Evolutionary conservation across 2,797 vertebrate genomes (phyloP).

Genomic region (Hyperoplus immaculatus): DNA sequence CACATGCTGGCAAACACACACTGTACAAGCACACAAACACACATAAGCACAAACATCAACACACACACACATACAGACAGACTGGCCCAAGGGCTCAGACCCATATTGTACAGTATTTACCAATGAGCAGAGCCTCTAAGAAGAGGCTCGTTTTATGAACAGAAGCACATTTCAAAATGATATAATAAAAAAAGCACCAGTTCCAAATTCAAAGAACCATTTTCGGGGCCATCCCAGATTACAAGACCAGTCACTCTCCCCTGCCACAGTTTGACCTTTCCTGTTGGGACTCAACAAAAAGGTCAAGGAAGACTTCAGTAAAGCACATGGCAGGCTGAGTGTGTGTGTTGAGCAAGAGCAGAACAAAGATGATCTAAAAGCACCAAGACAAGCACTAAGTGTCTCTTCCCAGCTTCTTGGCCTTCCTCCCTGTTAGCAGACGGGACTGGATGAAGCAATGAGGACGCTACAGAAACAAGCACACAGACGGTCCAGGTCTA

Average conservation of each 20-base stretch:
- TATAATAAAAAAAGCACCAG: slow-evolving; percentile 66
- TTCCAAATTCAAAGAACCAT: slow-evolving; percentile 62
- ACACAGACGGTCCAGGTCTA: slow-evolving; percentile 52
- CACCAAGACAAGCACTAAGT: slow-evolving; percentile 68
- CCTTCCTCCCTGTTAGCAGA: slow-evolving; percentile 66
- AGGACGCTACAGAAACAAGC: slow-evolving; percentile 65
- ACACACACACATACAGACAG: slow-evolving; percentile 37
- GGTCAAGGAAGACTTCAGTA: slow-evolving; percentile 57
- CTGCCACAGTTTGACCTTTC: slow-evolving; percentile 58
- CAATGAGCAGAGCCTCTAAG: slow-evolving; percentile 72
- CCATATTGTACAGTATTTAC: slow-evolving; percentile 83
- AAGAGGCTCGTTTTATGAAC: slow-evolving; percentile 78
- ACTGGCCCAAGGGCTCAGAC: slow-evolving; percentile 68
- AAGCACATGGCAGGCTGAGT: slow-evolving; percentile 62
- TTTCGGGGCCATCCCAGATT: slow-evolving; percentile 48
- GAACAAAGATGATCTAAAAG: slow-evolving; percentile 70
- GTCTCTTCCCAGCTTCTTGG: slow-evolving; percentile 76
- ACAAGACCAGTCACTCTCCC: slow-evolving; percentile 56
- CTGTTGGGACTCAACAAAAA: slow-evolving; percentile 54
- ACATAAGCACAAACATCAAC: slow-evolving; percentile 49
- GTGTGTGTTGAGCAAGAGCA: slow-evolving; percentile 37
- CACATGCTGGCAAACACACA: slow-evolving; percentile 72
- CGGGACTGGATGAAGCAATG: slow-evolving; percentile 58
- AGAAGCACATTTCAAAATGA: slow-evolving; percentile 75
- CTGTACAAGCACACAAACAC: slow-evolving; percentile 45